Base-by-base conservation (phyloP, 2,888 invertebrate genomes). In the Eilema griseolum region DNA sequence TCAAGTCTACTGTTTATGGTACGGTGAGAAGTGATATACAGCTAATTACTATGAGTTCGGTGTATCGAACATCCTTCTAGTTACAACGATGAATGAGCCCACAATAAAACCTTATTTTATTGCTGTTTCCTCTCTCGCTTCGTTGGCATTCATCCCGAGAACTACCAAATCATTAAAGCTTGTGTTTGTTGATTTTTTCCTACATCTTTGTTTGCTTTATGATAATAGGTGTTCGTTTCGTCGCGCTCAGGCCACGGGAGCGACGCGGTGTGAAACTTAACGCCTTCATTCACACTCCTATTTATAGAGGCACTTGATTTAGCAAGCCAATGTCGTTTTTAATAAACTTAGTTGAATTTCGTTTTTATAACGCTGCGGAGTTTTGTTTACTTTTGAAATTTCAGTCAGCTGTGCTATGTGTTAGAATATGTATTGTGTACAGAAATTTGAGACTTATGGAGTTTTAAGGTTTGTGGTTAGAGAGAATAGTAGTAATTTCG, bases 171-270 rank as follows among this genome's bases (percentile, higher is more conserved):
- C 92, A 94, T 93, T 93, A 93, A 92, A 89, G 86, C 88, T 88
- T 88, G 88, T 92, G 90, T 93, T 93, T 93, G 93, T 94, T 93
- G 90, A 89, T 92, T 93, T 93, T 93, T 92, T 92, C 88, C 78
- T 86, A 86, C 86, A 79, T 90, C 89, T 91, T 93, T 94, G 93
- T 95, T 95, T 94, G 92, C 89, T 93, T 93, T 95, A 94, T 95
- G 95, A 95, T 95, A 95, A 94, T 94, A 92, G 93, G 94, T 92
- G 92, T 94, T 93, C 89, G 93, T 92, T 92, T 93, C 90, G 89
- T 88, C 88, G 89, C 88, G 87, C 85, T 83, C 83, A 76, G 86
- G 86, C 82, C 84, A 86, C 93, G 87, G 92, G 89, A 90, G 91
- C 90, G 90, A 90, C 89, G 87, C 83, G 90, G 95, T 94, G 95